Evolutionary conservation across 1,140 invertebrate species (phyloP).

Genomic region (Papilio dardanus): DNA sequence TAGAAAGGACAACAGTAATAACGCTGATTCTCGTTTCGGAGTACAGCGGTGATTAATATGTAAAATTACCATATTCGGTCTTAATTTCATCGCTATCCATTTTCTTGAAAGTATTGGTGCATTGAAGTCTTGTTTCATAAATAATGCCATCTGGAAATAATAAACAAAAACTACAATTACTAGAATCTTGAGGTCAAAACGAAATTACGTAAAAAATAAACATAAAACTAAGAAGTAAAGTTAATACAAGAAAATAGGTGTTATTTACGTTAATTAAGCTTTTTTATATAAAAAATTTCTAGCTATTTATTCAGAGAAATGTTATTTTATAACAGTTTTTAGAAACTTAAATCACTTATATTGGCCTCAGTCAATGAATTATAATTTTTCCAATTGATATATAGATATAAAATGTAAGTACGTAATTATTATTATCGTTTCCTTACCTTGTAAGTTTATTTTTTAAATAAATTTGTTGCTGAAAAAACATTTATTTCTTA

Average conservation of each 20-base stretch:
- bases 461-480: neutral
- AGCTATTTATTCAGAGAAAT: too few species aligned
- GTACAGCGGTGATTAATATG: too few species aligned
- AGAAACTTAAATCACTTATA: too few species aligned
- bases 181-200: too few species aligned
- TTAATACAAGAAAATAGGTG: too few species aligned
- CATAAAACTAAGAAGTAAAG: neutral
- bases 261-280: too few species aligned
- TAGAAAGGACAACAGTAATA: too few species aligned
- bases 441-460: neutral
- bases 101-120: slow-evolving; percentile 64
- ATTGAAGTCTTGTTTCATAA: slow-evolving; percentile 72
- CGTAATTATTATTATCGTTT: neutral
- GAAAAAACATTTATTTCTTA: neutral
- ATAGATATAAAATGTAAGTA: neutral
- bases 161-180: neutral
- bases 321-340: too few species aligned
- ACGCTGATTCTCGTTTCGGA: too few species aligned
- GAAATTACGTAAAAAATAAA: too few species aligned
- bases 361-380: too few species aligned
- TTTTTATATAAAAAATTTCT: too few species aligned
- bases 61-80: slow-evolving; percentile 75
- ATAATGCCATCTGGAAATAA: slow-evolving; percentile 70
- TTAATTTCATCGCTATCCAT: slow-evolving; percentile 70
- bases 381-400: neutral